A percentile compares a stretch with the other conserved stretches of the same genome.
Evolutionary conservation across 2,797 vertebrate species (phyloP).

Genomic region (Nannoperca australis): DNA sequence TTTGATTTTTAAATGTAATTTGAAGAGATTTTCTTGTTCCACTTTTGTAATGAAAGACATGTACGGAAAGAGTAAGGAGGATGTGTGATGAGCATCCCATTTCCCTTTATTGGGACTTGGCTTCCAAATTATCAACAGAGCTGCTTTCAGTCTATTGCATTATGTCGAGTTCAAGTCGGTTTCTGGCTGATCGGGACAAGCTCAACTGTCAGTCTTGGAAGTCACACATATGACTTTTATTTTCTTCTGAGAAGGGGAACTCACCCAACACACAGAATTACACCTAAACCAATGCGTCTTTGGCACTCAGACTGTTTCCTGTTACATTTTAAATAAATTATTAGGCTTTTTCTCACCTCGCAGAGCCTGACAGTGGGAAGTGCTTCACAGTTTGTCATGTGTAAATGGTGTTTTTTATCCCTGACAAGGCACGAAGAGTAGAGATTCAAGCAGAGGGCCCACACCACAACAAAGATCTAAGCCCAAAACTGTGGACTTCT

Average conservation of each 20-base stretch:
- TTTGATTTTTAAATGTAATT: conserved; percentile 43
- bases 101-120: conserved; percentile 55
- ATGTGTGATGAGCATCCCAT: conserved; percentile 41
- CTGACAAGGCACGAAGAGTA: conserved; percentile 27
- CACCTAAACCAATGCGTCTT: conserved; percentile 40
- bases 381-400: conserved; percentile 42
- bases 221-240: conserved; percentile 56
- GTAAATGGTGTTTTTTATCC: conserved; percentile 14
- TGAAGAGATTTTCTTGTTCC: conserved; percentile 50
- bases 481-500: conserved; percentile 43
- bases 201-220: conserved; percentile 49
- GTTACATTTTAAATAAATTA: conserved; percentile 43
- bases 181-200: conserved; percentile 41
- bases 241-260: conserved; percentile 48
- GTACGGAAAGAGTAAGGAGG: conserved; percentile 33
- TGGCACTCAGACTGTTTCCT: conserved; percentile 45
- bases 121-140: conserved; percentile 47
- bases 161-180: conserved; percentile 30
- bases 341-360: conserved; percentile 37
- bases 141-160: conserved; percentile 29
- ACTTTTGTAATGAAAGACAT: conserved; percentile 51
- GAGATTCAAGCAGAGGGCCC: conserved; percentile 31
- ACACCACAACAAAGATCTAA: conserved; percentile 57
- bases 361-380: conserved; percentile 28
- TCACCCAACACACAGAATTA: conserved; percentile 25